phyloP scores from a whole-genome alignment of 2,797 vertebrate genomes.

The Astyanax mexicanus region DNA sequence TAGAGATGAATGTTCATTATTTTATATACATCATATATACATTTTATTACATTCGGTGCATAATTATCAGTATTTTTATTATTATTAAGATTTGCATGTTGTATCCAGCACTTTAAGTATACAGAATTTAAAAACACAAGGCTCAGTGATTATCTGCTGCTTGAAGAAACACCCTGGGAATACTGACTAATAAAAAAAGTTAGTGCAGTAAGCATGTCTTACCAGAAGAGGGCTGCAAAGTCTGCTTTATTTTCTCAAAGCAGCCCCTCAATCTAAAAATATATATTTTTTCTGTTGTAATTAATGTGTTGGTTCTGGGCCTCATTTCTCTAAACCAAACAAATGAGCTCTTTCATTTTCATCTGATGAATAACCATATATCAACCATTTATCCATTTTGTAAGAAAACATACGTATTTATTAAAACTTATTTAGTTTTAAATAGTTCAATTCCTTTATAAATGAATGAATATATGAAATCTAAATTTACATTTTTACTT shows the following conservation, averaged over 20 bases:
- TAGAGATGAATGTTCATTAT: no score
- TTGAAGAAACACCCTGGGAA: neutral
- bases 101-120: neutral
- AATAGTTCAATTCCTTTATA: no score
- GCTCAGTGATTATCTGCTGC: neutral
- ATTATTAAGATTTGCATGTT: neutral
- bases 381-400: no score
- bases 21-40: no score
- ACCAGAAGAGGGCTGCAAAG: conserved; percentile 58
- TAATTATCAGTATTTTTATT: no score
- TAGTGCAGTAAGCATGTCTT: conserved; percentile 21
- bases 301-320: neutral
- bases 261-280: neutral
- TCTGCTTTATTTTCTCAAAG: conserved; percentile 20
- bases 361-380: no score
- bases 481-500: no score
- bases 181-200: neutral
- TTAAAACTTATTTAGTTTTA: no score
- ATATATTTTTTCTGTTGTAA: neutral
- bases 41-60: no score
- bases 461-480: no score
- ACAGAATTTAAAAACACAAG: neutral
- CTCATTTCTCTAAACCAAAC: neutral
- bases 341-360: no score
- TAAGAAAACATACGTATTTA: no score